A percentile compares a stretch with the other conserved stretches of the same genome.
Evolutionary conservation across 2,888 invertebrate genomes (phyloP).

Genomic region (Spisula solida): DNA sequence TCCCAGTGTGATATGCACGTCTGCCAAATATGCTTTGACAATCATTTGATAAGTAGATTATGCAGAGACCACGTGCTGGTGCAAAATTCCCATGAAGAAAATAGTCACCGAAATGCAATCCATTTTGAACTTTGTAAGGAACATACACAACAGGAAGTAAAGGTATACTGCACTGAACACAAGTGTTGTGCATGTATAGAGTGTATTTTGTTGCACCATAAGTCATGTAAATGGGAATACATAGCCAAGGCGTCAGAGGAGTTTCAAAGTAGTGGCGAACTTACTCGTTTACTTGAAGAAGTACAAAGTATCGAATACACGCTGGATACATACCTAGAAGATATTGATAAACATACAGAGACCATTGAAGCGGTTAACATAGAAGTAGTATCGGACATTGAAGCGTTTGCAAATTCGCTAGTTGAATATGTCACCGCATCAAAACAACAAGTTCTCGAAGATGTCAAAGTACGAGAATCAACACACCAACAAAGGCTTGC

Average conservation of each 20-base stretch:
- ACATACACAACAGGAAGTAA: not conserved
- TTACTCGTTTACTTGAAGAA: not conserved
- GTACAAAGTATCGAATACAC: not conserved
- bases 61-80: not conserved
- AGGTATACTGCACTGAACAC: not conserved
- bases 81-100: not conserved
- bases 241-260: not conserved
- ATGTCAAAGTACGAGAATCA: not conserved
- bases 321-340: not conserved
- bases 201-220: not conserved
- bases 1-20: not conserved
- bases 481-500: not conserved
- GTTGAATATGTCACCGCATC: not conserved
- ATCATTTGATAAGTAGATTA: not conserved
- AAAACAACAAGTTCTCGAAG: not conserved
- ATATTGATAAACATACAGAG: not conserved
- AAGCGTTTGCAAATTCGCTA: not conserved
- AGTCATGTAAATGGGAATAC: not conserved
- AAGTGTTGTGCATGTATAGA: not conserved
- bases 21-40: not conserved
- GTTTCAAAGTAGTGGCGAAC: not conserved
- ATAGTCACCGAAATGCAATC: not conserved
- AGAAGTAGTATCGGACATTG: not conserved
- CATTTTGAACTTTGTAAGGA: not conserved
- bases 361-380: not conserved